Evolutionary conservation across 2,888 invertebrate species (phyloP).

Genomic region (Xanthorhoe spadicearia): DNA sequence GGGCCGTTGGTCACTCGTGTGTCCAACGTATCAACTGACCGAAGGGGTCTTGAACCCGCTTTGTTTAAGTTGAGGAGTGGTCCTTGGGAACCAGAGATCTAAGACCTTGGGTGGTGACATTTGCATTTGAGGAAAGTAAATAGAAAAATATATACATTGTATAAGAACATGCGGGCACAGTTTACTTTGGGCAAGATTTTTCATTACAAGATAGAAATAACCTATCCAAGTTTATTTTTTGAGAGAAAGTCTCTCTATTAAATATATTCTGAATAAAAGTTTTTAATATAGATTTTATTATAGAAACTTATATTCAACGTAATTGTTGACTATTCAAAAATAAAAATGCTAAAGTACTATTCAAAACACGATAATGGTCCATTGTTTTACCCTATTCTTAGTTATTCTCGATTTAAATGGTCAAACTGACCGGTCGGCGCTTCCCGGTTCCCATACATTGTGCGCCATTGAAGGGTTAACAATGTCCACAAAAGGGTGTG

Average conservation of each 20-base stretch:
- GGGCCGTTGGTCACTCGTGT: constrained; percentile 70
- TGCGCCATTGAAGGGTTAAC: constrained; percentile 73
- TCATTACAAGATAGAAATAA: not conserved
- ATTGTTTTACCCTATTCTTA: constrained; percentile 39
- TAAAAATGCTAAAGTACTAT: constrained; percentile 12
- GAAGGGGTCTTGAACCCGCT: constrained; percentile 52
- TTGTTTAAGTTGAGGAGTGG: constrained; percentile 48
- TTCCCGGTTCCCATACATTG: constrained; percentile 82
- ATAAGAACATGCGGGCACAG: not conserved
- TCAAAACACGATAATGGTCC: constrained; percentile 15
- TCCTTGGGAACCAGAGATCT: constrained; percentile 55
- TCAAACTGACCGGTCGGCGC: constrained; percentile 63
- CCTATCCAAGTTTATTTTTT: not conserved
- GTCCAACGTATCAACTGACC: constrained; percentile 54
- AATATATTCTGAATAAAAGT: no score
- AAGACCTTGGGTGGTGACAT: constrained; percentile 7
- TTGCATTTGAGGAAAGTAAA: not conserved
- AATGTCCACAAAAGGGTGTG: constrained; percentile 80
- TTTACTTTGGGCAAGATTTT: not conserved
- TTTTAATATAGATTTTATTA: no score
- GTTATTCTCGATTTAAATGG: constrained; percentile 69
- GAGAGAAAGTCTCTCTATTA: not conserved
- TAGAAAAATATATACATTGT: not conserved
- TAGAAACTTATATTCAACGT: not conserved
- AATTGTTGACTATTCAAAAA: not conserved